Evolutionary conservation across 2,113 vertebrate genomes (phyloP), one percentile per base, ranked within the genome.

Genomic region (Thalassoma bifasciatum): DNA sequence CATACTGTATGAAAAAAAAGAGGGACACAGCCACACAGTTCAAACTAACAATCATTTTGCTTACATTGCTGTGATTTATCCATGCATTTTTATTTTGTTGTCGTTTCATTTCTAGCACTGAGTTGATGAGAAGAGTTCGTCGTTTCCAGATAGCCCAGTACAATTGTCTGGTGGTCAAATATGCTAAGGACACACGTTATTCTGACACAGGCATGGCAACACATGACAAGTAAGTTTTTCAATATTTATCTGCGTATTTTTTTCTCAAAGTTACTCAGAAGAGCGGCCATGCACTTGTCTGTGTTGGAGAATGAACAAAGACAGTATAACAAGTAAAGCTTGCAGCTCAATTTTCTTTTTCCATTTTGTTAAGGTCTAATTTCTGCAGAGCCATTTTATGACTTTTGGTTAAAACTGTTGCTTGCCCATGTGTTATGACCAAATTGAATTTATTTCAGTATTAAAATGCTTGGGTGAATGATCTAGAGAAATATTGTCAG

Each of bases 81-180:
- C 7, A 9, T 50, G 5, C 49, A 30, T 23, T 66, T 6, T 30
- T n/a, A 4, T 2, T 9, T 50, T 13, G 4, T 21, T 81, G 16
- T 49, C 4, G 7, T 52, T 40, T 66, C 2, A 14, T 66, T 86
- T 59, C 24, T 90, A 99, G 98, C 89, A 99, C 98, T 0, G 98
- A 99, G 72, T 86, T 99, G 63, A 96, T 99, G 95, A 91, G 98
- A 22, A 84, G 98, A 2, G 96, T 99, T 22, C 94, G 95, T 0
- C 94, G 97, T 22, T 99, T 98, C 90, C 96, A 97, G 88, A 86
- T 99, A 0, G 97, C 98, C 0, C 97, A 97, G 88, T 96, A 99
- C 80, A 93, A 77, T 50, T 99, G 98, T 74, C 62, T 99, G 67
- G 88, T 99, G 77, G 89, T 99, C 72, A 99, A 99, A 85, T 98